Evolutionary conservation across 2,113 vertebrate species (phyloP).

Genomic region (Caranx ignobilis): DNA sequence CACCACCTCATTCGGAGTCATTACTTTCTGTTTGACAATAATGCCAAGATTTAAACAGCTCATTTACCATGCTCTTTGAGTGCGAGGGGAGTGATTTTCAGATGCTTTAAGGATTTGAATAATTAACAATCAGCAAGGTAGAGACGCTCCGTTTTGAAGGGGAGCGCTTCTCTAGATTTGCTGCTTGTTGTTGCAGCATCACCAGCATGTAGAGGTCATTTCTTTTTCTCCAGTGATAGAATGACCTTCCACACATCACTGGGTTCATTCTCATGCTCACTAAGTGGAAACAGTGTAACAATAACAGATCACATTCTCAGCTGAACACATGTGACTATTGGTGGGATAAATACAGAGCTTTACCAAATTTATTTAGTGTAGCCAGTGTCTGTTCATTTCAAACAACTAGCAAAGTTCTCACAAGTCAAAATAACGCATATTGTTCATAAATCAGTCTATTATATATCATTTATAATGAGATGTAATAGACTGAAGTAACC

Average conservation of each 20-base stretch:
- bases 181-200: slow-evolving; percentile 15
- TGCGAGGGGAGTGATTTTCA: slow-evolving; percentile 37
- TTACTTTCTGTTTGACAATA: slow-evolving; percentile 68
- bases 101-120: slow-evolving; percentile 37
- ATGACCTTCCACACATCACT: slow-evolving; percentile 39
- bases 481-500: too few relatives aligned
- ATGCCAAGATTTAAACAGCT: slow-evolving; percentile 52
- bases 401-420: too few relatives aligned
- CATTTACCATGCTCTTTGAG: slow-evolving; percentile 63
- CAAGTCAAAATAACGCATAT: too few relatives aligned
- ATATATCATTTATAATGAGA: too few relatives aligned
- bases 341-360: background rate
- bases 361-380: background rate
- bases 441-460: too few relatives aligned
- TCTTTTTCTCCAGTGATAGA: slow-evolving; percentile 7
- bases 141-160: slow-evolving; percentile 26
- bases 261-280: slow-evolving; percentile 25
- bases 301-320: background rate
- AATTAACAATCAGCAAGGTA: slow-evolving; percentile 54
- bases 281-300: slow-evolving; percentile 14
- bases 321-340: background rate
- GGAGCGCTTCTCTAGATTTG: slow-evolving; percentile 12
- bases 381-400: background rate
- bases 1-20: slow-evolving; percentile 26
- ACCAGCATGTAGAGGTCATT: background rate